Conservation (phyloP, 2,888 invertebrate species). For the Xestia xanthographa region DNA sequence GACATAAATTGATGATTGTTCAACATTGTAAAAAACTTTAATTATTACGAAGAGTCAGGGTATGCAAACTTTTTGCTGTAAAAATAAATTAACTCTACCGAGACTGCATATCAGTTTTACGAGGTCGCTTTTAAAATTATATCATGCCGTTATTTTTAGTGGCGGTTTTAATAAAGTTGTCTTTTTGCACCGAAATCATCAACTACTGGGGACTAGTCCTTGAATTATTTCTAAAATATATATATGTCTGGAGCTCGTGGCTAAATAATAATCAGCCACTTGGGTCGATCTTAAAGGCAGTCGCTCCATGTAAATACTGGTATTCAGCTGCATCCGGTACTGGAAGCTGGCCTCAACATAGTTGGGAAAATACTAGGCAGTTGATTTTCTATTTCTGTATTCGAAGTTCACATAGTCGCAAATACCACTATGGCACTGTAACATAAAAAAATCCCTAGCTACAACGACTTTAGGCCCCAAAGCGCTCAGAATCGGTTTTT, state of each 20-base stretch:
- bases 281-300: background rate
- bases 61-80: background rate
- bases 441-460: background rate
- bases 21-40: background rate
- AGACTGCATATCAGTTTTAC: background rate
- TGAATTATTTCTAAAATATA: background rate
- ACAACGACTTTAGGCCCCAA: background rate
- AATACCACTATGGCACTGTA: background rate
- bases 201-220: background rate
- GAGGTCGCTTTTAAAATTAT: background rate
- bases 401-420: background rate
- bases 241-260: background rate
- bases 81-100: background rate
- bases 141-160: background rate
- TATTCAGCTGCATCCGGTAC: background rate
- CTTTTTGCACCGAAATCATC: background rate
- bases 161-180: background rate
- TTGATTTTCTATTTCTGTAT: background rate
- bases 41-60: background rate
- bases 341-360: background rate
- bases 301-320: background rate
- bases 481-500: background rate
- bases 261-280: background rate
- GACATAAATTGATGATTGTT: background rate
- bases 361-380: background rate